Conservation (phyloP, 2,888 invertebrate genomes). For the Pachymerium ferrugineum region DNA sequence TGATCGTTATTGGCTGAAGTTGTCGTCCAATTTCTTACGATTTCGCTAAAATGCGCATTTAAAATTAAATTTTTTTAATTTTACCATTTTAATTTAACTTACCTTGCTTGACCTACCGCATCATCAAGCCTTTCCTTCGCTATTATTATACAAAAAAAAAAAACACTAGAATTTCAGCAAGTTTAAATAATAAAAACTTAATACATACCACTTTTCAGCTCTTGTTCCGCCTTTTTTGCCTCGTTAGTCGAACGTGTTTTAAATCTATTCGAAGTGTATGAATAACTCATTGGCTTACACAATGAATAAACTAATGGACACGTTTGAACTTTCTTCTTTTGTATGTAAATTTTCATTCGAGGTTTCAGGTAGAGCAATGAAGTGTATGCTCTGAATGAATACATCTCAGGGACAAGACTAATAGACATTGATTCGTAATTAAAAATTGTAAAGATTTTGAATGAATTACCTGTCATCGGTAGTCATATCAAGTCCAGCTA, state of each 20-base stretch:
- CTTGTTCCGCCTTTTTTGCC: slow-evolving; percentile 44
- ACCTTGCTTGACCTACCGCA: slow-evolving; percentile 48
- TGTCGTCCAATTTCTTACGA: too few species aligned
- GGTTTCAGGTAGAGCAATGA: slow-evolving; percentile 50
- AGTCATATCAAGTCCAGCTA: slow-evolving; percentile 38
- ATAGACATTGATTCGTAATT: neutral
- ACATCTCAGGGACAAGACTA: slow-evolving; percentile 42
- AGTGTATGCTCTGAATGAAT: slow-evolving; percentile 49
- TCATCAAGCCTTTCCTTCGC: slow-evolving; percentile 46
- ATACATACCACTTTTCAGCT: slow-evolving; percentile 38
- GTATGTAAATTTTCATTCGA: slow-evolving; percentile 50
- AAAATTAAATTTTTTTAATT: neutral
- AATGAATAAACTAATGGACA: slow-evolving; percentile 46
- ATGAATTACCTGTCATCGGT: neutral
- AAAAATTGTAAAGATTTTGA: neutral
- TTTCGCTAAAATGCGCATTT: too few species aligned
- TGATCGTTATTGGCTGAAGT: too few species aligned
- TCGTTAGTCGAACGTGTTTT: slow-evolving; percentile 48
- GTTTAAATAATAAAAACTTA: neutral
- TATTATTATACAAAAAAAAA: slow-evolving; percentile 41
- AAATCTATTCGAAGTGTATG: slow-evolving; percentile 48
- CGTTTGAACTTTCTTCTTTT: slow-evolving; percentile 49
- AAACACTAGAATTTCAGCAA: neutral
- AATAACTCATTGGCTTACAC: slow-evolving; percentile 48
- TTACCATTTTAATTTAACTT: slow-evolving; percentile 35